Evolutionary conservation across 2,113 vertebrate species (phyloP), one percentile per base, ranked within the genome.

Genomic region (Spea bombifrons): DNA sequence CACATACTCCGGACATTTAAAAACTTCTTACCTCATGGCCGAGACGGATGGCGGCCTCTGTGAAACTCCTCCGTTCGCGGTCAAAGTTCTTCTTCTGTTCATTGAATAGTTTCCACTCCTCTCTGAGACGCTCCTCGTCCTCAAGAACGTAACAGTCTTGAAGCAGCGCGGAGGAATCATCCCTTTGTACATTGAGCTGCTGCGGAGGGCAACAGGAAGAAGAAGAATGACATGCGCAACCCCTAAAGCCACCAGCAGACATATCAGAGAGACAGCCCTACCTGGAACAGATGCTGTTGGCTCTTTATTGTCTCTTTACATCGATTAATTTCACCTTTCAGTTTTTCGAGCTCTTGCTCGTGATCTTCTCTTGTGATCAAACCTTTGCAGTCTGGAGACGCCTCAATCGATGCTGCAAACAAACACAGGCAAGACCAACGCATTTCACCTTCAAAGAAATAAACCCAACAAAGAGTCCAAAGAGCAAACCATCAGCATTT

Each of bases 11-110:
- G 4, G 5, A 59, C 55, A 59, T 13, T 59, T 8, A 59, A 59
- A 59, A 59, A n/a, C 16, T 30, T 8, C 3, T 84, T 87, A 98
- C 97, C 93, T 98, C 96, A 80, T 94, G 90, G 12, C 96, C 96
- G 73, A 99, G 88, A 81, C 96, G 92, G 85, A 99, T 99, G 63
- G 97, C 97, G 66, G 96, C 97, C 71, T 99, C 97, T 0, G 96
- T 99, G 86, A 99, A 98, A 86, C 92, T 97, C 82, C 90, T 94
- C 82, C 96, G 91, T 80, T 99, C 97, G 82, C 89, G 93, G 86
- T 98, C 97, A 78, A 99, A 99, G 83, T 97, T 99, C 84, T 90
- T 94, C 85, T 94, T 98, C 81, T 99, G 96, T 43, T 98, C 96
- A 82, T 87, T 92, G 85, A 99, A 98, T 3, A 97, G 89, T 16